phyloP scores from a whole-genome alignment of 1,140 invertebrate species.

The Matsumurasca onukii region DNA sequence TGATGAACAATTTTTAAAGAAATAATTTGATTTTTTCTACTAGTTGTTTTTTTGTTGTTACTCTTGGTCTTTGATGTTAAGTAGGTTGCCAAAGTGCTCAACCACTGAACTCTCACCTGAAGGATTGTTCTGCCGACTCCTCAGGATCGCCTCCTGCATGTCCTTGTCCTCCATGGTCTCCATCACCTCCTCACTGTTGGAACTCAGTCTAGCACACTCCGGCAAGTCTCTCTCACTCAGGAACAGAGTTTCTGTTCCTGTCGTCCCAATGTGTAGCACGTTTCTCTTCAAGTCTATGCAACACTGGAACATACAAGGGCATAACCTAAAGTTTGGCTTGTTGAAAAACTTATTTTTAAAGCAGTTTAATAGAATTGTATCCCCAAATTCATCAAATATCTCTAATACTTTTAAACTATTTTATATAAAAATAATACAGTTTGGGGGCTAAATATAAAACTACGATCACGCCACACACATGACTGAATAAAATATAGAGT shows the following conservation, averaged over 20 bases:
- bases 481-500: too few species aligned
- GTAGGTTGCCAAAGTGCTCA: too few species aligned
- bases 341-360: neutral
- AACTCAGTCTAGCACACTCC: slow-evolving; percentile 56
- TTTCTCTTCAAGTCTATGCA: slow-evolving; percentile 91
- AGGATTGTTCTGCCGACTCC: slow-evolving; percentile 46
- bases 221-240: slow-evolving; percentile 85
- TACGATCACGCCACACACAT: too few species aligned
- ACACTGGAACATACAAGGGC: slow-evolving; percentile 60
- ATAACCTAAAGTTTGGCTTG: neutral
- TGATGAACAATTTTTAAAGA: too few species aligned
- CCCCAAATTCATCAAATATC: too few species aligned
- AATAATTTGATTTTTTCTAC: too few species aligned
- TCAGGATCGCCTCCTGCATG: slow-evolving; percentile 60
- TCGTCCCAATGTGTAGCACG: slow-evolving; percentile 91
- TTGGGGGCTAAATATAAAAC: too few species aligned
- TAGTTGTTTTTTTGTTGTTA: too few species aligned
- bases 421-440: too few species aligned
- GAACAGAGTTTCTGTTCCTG: slow-evolving; percentile 89
- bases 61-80: too few species aligned
- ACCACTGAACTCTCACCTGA: too few species aligned
- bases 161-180: slow-evolving; percentile 56
- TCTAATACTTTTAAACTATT: too few species aligned
- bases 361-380: neutral
- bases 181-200: slow-evolving; percentile 45